Evolutionary conservation across 2,888 invertebrate genomes (phyloP), one percentile per base, ranked within the genome.

Genomic region (Atherix ibis): DNA sequence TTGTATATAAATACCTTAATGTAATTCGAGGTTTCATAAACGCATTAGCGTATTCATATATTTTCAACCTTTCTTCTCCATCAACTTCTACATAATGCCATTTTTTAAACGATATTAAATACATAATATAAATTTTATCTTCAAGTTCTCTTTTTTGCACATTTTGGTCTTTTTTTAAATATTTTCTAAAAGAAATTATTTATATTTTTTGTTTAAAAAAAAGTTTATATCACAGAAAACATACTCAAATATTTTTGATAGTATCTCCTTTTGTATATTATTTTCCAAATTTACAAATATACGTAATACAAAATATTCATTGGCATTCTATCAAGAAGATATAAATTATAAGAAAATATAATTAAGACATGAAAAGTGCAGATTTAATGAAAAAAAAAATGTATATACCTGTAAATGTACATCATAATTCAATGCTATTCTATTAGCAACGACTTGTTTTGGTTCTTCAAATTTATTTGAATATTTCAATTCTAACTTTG

Each of bases 401-500:
- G 3, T 36, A n/a, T n/a, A n/a, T 27, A 37, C 37, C 10, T 18
- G 8, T 19, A 37, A 27, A 34, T 37, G 33, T 8, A 31, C n/a
- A 15, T 34, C 37, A 17, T 37, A 37, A 18, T 37, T 37, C 10
- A 31, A 12, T 5, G 26, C 10, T 34, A 37, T 31, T 27, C 37
- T 26, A 22, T 34, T 34, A 10, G 31, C 30, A 2, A 32, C 34
- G 5, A 5, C 8, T 5, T 14, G 12, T 31, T 31, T 33, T 2
- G 30, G n/a, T 27, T 37, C 37, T 5, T 31, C 34, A 9, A 37
- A 37, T 16, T 37, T 37, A 5, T 32, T 33, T 5, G 37, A 29
- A 27, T 34, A 27, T 22, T 22, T 33, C 10, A 37, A 22, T 31
- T 37, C 37, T 19, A 34, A 37, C 3, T 14, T 30, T 9, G 37